A percentile compares a stretch with the other conserved stretches of the same genome.
Evolutionary conservation across 1,140 invertebrate species (phyloP).

Genomic region (Micrasema minimum): DNA sequence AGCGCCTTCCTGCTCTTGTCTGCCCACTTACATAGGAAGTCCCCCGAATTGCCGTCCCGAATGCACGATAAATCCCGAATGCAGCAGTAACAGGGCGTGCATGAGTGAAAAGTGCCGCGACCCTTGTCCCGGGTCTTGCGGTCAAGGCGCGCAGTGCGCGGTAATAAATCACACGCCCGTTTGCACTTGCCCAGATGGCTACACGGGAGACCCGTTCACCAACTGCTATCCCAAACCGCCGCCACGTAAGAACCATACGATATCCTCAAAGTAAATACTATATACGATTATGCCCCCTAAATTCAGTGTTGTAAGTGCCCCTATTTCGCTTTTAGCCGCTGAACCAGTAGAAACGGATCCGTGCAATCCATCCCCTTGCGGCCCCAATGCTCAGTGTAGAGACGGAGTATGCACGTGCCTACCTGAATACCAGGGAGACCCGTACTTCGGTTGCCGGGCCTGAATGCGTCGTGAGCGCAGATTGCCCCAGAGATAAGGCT

Average conservation of each 20-base stretch:
- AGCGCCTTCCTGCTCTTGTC: slow-evolving; percentile 75
- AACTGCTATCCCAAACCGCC: slow-evolving; percentile 65
- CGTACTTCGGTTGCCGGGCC: slow-evolving; percentile 70
- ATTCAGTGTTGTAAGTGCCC: slow-evolving; percentile 7
- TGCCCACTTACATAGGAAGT: slow-evolving; percentile 72
- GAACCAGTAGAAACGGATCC: slow-evolving; percentile 62
- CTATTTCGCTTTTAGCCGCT: slow-evolving; percentile 56
- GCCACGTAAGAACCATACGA: slow-evolving; percentile 34
- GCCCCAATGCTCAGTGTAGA: slow-evolving; percentile 70
- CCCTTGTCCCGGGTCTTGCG: slow-evolving; percentile 78
- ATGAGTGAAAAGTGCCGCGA: slow-evolving; percentile 77
- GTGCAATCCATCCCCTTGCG: slow-evolving; percentile 77
- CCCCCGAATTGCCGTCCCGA: slow-evolving; percentile 80
- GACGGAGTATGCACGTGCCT: slow-evolving; percentile 75
- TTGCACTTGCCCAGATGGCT: slow-evolving; percentile 76
- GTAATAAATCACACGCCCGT: slow-evolving; percentile 79
- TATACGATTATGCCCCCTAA: no score
- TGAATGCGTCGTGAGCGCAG: slow-evolving; percentile 75
- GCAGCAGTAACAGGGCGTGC: slow-evolving; percentile 76
- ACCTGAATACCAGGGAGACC: slow-evolving; percentile 74
- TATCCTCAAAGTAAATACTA: background rate
- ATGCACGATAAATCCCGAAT: slow-evolving; percentile 79
- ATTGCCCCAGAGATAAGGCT: slow-evolving; percentile 73
- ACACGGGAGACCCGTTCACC: slow-evolving; percentile 77
- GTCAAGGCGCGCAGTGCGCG: slow-evolving; percentile 73